Conservation (phyloP, 2,888 invertebrate genomes). For the Tanytarsus gracilentus region DNA sequence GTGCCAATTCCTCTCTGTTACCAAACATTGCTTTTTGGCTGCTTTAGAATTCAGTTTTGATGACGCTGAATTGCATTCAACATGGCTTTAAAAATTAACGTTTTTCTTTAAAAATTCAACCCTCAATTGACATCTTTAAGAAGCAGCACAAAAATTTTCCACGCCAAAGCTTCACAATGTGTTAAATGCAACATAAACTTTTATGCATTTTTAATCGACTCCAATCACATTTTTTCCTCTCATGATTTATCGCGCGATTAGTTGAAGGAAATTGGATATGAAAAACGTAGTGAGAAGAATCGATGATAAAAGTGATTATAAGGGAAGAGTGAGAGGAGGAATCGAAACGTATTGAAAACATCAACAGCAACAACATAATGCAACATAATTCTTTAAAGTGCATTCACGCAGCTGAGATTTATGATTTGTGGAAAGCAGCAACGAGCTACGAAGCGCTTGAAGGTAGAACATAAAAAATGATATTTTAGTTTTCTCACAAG, state of each 20-base stretch:
- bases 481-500: background rate
- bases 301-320: background rate
- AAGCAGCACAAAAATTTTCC: slow-evolving; percentile 8
- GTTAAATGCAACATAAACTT: background rate
- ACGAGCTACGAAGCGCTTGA: background rate
- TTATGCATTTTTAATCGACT: background rate
- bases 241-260: slow-evolving; percentile 13
- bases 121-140: too few relatives aligned
- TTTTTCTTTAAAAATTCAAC: background rate
- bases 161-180: background rate
- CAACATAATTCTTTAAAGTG: slow-evolving; percentile 13
- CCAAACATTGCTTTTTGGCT: too few relatives aligned
- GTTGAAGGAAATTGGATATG: background rate
- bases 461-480: background rate
- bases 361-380: background rate
- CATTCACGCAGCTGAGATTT: slow-evolving; percentile 25
- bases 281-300: background rate
- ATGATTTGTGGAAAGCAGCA: slow-evolving; percentile 11
- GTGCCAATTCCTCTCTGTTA: slow-evolving; percentile 10
- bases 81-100: background rate
- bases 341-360: background rate
- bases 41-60: too few relatives aligned
- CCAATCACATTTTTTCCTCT: background rate
- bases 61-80: background rate
- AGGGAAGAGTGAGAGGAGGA: background rate